Base-by-base conservation (phyloP, 2,797 vertebrate species). In the Neoniphon sammara region DNA sequence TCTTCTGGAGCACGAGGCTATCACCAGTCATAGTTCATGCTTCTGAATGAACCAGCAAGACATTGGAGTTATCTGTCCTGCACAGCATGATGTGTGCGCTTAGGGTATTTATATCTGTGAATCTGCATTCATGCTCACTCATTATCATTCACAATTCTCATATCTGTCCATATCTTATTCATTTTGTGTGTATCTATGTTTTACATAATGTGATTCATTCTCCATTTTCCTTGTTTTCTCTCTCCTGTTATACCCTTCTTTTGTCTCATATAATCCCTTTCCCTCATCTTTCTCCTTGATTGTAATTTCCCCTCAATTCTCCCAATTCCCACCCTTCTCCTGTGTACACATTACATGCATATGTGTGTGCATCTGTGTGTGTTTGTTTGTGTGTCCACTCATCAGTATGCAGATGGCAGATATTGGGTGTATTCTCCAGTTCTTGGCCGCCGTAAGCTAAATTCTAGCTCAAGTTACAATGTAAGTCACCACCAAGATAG, bases 341-440 rank as follows among this genome's bases (percentile, higher is more conserved):
- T 70, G 21, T 71, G 5, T 7, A 17, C 18, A 6, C 30, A 31
- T 31, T 31, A 31, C 30, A 31, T 31, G 30, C 30, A 31, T 31
- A 31, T 77, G 7, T 84, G 44, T 85, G 59, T 69, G 46, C 60
- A 59, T 72, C 49, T 70, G 69, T 70, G 65, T 52, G 36, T 73
- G 25, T 71, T 60, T 85, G 71, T 80, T 65, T 80, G 55, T 87
- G 71, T 82, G 60, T 86, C 52, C 74, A 61, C 78, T 44, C 87
- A 83, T 91, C 95, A 99, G 98, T 98, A 97, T 91, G 95, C 96
- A 75, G 96, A 98, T 80, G 97, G 96, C 92, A 96, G 95, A 93
- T 97, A 98, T 90, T 98, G 97, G 98, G 96, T 98, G 91, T 98
- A 96, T 85, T 98, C 96, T 83, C 97, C 97, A 62, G 92, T 94